Evolutionary conservation across 2,797 vertebrate species (phyloP).

Genomic region (Corythornis leucogaster): DNA sequence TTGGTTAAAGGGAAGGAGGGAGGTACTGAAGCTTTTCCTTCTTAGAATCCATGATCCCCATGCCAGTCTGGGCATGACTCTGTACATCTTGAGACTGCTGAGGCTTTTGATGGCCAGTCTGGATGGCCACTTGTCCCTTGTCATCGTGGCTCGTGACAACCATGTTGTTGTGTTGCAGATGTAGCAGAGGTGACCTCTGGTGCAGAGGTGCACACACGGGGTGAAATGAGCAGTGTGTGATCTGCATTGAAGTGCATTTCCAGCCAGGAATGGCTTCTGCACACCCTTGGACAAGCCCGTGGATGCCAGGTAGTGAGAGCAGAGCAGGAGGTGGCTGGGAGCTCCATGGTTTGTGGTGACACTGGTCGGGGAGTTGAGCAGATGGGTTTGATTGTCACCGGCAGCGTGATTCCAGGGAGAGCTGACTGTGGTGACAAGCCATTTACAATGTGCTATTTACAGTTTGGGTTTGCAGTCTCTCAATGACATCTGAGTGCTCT

Average conservation of each 20-base stretch:
- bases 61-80: not conserved
- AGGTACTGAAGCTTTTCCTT: not conserved
- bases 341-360: constrained; percentile 27
- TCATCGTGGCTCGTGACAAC: fast-evolving
- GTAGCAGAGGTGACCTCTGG: not conserved
- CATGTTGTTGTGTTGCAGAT: fast-evolving
- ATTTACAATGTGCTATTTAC: constrained; percentile 84
- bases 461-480: constrained; percentile 81
- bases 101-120: not conserved
- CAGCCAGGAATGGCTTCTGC: not conserved
- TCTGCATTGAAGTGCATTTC: not conserved
- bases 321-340: constrained; percentile 28
- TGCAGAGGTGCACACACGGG: not conserved
- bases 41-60: not conserved
- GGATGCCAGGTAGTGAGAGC: constrained; percentile 6
- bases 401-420: constrained; percentile 65
- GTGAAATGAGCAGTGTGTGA: not conserved
- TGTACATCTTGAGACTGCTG: not conserved
- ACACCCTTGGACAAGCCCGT: not conserved
- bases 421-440: constrained; percentile 77
- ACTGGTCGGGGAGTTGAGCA: constrained; percentile 60
- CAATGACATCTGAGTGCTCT: constrained; percentile 79
- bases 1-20: not conserved
- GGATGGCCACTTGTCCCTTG: not conserved
- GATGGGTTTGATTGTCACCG: constrained; percentile 77